Base-by-base conservation (phyloP, 2,797 vertebrate species). In the Manis crassicaudata region DNA sequence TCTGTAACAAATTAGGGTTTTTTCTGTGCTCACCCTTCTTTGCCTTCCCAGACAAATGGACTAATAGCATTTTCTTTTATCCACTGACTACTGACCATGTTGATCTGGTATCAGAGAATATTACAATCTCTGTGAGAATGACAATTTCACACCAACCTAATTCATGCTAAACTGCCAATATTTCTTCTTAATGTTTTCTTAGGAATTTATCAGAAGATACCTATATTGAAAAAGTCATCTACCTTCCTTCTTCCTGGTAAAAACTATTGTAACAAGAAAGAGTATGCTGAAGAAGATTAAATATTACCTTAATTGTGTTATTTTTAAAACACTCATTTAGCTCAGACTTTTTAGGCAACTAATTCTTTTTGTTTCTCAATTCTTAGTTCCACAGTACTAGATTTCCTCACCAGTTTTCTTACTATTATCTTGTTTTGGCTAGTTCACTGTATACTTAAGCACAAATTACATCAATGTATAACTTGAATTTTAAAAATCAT, bases 371-470 rank as follows among this genome's bases (percentile, higher is more conserved):
- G 83, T 85, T 87, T 73, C 88, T 94, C 92, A 92, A 76, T 94
- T 70, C 56, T 97, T 88, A 62, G 50, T 94, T 92, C 77, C n/a
- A 67, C 85, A 83, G 60, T 54, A 25, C 52, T 79, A 70, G 50
- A 52, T 95, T 96, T 95, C 90, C 91, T 97, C 65, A 43, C 12
- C n/a, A 54, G 10, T 85, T 88, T 97, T 88, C 56, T 80, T 88
- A 23, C 25, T 88, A 77, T 92, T 90, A 93, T 65, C 60, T 94
- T 90, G 68, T 92, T 96, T 84, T 82, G 67, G 20, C 81, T 92
- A 96, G 37, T 77, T 92, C 92, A 35, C 14, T 35, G 5, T 43
- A 29, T 40, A 81, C 35, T 52, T 96, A 62, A 89, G 11, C 67
- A 85, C 54, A 93, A 92, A 82, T 89, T 84, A 35, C 65, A 92